Evolutionary conservation across 2,797 vertebrate genomes (phyloP), one percentile per base, ranked within the genome.

Genomic region (Aulostomus chinensis): DNA sequence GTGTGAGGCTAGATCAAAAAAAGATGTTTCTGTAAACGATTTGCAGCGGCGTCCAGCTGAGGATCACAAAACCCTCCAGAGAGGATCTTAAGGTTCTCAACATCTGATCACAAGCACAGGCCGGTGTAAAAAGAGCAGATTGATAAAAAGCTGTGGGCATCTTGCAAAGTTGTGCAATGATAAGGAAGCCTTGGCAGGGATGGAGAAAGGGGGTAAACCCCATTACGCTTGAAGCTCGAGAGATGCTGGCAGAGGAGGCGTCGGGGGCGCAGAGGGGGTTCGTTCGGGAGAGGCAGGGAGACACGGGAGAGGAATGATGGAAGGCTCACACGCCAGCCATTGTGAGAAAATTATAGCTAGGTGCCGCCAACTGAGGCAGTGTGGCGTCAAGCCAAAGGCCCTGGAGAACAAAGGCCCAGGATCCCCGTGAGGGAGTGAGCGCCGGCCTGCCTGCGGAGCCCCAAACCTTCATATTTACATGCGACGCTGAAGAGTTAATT

Each of bases 391-490:
- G 82, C 85, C 87, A 90, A 79, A 68, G 68, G 70, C 65, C 69
- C 28, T 4, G n/a, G 50, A 77, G 83, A 86, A 89, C 88, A 89
- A 90, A 89, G 80, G 63, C 47, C 58, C 56, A 10, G 68, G 51
- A 74, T 84, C 78, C 54, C 74, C 38, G 65, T 60, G 77, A 24
- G 70, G 11, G 62, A 62, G 77, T 26, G 76, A 66, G 68, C 20
- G 28, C 58, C 13, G 25, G 58, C 42, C 68, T 39, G 74, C 60
- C 68, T 29, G 34, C 14, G 6, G 73, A 82, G 80, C 78, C 81
- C 70, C 73, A 54, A 68, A 76, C 67, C 65, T 83, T 81, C 85
- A 81, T 88, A 89, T 89, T 89, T 87, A 84, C 87, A 89, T 87
- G 88, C 57, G 63, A 89, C 54, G 64, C 81, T 75, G 58, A 74